Evolutionary conservation across 2,797 vertebrate species (phyloP).

Genomic region (Nyctalus aviator): DNA sequence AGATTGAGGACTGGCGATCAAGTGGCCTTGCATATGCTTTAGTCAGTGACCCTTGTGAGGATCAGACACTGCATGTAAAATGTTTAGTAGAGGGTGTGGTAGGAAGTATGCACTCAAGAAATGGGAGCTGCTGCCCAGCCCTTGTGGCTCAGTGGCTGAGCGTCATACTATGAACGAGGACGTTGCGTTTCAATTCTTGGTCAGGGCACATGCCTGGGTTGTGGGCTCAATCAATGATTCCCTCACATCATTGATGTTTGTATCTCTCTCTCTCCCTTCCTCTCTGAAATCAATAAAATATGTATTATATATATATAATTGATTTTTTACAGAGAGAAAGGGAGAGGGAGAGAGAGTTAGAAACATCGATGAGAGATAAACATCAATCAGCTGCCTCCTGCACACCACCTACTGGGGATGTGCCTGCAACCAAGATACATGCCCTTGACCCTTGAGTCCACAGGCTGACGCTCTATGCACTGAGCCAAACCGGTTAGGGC

Average conservation of each 20-base stretch:
- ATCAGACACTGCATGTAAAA: slow-evolving; percentile 10
- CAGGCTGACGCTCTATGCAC: too few species aligned
- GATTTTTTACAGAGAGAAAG: too few species aligned
- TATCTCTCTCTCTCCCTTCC: too few species aligned
- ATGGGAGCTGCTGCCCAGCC: neutral
- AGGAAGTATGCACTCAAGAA: slow-evolving; percentile 14
- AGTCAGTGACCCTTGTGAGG: neutral
- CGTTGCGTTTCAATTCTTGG: neutral
- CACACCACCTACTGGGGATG: too few species aligned
- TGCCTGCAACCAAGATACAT: too few species aligned
- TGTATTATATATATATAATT: too few species aligned
- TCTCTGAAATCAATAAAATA: neutral
- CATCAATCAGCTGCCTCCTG: too few species aligned
- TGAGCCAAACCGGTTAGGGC: too few species aligned
- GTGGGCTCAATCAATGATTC: neutral
- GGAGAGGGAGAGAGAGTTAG: too few species aligned
- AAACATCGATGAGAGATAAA: too few species aligned
- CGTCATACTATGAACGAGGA: neutral
- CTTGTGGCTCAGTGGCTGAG: neutral
- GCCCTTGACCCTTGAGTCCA: too few species aligned
- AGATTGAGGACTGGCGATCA: slow-evolving; percentile 3
- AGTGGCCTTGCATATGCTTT: neutral
- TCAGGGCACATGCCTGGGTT: too few species aligned
- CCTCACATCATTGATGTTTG: neutral
- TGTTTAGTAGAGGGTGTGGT: neutral